Percentiles rank a stretch among this genome's conserved stretches.
phyloP scores from a whole-genome alignment of 2,113 vertebrate genomes.

The Ageneiosus marmoratus region DNA sequence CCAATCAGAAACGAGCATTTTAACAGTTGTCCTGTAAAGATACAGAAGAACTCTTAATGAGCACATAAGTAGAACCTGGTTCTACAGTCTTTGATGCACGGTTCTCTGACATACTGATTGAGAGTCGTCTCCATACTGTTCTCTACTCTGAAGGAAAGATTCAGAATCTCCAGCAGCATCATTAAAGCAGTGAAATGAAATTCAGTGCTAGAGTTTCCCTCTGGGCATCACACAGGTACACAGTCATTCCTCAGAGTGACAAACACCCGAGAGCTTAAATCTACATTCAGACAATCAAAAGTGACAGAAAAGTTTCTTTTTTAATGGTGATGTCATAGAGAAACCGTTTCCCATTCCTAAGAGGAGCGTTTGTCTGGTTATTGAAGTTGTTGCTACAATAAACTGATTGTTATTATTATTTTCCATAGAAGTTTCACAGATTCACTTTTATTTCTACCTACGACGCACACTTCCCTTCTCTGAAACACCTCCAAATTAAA shows the following conservation, averaged over 20 bases:
- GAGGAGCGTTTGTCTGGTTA: too few species aligned
- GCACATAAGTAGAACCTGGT: too few species aligned
- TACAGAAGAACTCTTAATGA: too few species aligned
- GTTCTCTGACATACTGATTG: too few species aligned
- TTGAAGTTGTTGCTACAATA: neutral
- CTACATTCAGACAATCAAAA: neutral
- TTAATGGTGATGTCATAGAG: too few species aligned
- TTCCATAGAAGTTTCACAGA: neutral
- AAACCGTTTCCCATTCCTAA: too few species aligned
- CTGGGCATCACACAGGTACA: neutral
- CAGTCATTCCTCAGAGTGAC: neutral
- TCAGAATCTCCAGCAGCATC: neutral
- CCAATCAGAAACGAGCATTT: neutral
- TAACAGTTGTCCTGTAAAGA: too few species aligned
- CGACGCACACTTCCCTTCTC: neutral
- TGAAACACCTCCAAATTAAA: neutral
- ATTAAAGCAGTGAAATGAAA: neutral
- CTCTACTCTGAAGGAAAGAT: neutral
- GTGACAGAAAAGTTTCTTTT: neutral
- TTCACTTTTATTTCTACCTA: neutral
- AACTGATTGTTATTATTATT: neutral
- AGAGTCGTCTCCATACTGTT: neutral
- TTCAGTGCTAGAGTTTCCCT: neutral
- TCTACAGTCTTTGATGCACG: too few species aligned
- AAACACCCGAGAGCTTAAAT: neutral